phyloP scores from a whole-genome alignment of 92 coral and sea anemone genomes.

The Meandrina meandrites region DNA sequence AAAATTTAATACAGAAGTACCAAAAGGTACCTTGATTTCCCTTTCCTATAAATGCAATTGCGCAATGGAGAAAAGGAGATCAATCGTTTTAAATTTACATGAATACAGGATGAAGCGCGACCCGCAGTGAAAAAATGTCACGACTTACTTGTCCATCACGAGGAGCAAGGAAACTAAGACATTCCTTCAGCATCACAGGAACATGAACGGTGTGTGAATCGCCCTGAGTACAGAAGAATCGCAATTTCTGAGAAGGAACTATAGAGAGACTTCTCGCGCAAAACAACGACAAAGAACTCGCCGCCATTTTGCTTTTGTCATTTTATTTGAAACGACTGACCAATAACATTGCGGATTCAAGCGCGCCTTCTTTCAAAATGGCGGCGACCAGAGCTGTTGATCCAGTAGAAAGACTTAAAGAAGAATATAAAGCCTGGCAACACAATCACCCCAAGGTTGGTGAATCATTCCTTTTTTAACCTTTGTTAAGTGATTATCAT shows the following conservation, averaged over 20 bases:
- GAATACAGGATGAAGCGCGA: background rate
- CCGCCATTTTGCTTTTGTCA: conserved; percentile 66
- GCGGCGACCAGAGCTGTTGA: conserved; percentile 67
- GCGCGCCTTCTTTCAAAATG: conserved; percentile 57
- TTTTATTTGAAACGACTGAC: conserved; percentile 13
- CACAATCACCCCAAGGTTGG: conserved; percentile 76
- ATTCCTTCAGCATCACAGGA: conserved; percentile 85
- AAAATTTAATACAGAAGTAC: background rate
- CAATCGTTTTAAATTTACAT: background rate
- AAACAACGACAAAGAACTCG: conserved; percentile 44
- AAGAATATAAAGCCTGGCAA: conserved; percentile 91
- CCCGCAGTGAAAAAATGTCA: background rate
- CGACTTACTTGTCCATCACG: conserved; percentile 75
- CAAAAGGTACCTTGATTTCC: background rate
- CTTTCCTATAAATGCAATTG: background rate
- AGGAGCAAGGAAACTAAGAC: conserved; percentile 79
- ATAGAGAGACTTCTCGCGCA: conserved; percentile 66
- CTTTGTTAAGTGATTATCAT: background rate
- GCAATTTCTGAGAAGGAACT: conserved; percentile 57
- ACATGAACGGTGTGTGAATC: conserved; percentile 75
- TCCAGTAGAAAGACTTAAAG: conserved; percentile 75
- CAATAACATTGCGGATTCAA: background rate
- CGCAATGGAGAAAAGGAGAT: background rate
- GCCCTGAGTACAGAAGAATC: conserved; percentile 60
- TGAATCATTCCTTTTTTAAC: background rate